A percentile compares a stretch with the other conserved stretches of the same genome.
Conservation (phyloP, 1,140 invertebrate genomes). For the Drosophila bifasciata region DNA sequence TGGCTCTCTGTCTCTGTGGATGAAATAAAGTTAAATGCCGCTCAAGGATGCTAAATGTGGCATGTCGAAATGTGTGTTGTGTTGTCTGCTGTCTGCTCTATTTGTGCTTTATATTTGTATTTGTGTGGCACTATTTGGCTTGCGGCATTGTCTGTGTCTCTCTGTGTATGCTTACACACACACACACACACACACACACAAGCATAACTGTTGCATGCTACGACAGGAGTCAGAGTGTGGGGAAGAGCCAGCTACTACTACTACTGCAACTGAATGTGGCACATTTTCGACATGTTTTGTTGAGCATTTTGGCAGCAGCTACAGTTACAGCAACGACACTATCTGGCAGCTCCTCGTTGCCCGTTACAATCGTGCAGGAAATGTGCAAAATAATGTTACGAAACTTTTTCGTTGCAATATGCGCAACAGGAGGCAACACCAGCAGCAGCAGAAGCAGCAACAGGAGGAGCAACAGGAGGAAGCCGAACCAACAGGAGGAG, state of each 20-base stretch:
- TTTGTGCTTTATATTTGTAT: slow-evolving; percentile 35
- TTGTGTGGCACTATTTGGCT: slow-evolving; percentile 70
- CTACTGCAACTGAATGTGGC: slow-evolving; percentile 73
- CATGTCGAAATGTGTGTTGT: slow-evolving; percentile 72
- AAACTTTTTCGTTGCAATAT: slow-evolving; percentile 78
- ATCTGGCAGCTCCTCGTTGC: slow-evolving; percentile 54
- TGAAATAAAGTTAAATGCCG: slow-evolving; percentile 77
- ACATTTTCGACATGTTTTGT: slow-evolving; percentile 83
- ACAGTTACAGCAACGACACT: slow-evolving; percentile 37
- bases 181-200: slow-evolving; percentile 11
- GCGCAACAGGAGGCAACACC: slow-evolving; percentile 71
- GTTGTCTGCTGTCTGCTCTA: slow-evolving; percentile 34
- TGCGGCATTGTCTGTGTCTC: slow-evolving; percentile 58
- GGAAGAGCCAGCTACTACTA: slow-evolving; percentile 27
- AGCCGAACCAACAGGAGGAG: too few relatives aligned
- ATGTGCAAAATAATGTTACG: slow-evolving; percentile 80
- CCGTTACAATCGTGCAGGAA: slow-evolving; percentile 70
- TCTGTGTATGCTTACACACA: slow-evolving; percentile 6
- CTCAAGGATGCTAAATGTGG: slow-evolving; percentile 80
- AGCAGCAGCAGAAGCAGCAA: slow-evolving; percentile 14
- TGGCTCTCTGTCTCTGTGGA: slow-evolving; percentile 42
- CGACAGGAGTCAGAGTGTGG: slow-evolving; percentile 14
- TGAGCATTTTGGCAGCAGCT: slow-evolving; percentile 71
- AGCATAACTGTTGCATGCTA: slow-evolving; percentile 72
- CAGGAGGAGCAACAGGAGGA: too few relatives aligned